These are phyloP conservation scores for Remorina albescens DNA, from an alignment of 2,797 vertebrate species.

Conservation along the genomic window DNA sequence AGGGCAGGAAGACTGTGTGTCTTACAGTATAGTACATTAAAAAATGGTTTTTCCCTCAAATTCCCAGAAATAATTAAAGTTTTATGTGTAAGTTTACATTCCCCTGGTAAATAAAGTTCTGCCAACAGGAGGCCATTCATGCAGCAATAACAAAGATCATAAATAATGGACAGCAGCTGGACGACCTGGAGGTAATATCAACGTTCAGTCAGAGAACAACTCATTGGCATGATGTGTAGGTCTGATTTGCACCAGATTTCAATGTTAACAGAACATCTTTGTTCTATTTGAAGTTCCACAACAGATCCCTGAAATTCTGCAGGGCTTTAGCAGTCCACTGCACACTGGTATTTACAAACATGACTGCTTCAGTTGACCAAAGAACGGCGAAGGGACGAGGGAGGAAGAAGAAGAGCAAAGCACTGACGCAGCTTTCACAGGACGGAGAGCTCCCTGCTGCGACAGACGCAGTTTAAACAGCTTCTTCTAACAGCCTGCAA, in stretches of 20 bases:
- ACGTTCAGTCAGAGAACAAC: background rate
- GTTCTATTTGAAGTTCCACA: background rate
- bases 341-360: conserved; percentile 1
- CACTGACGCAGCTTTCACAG: background rate
- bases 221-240: background rate
- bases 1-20: conserved; percentile 1
- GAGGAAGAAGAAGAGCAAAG: too few species aligned
- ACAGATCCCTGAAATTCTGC: conserved; percentile 8
- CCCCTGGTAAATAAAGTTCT: background rate
- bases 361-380: background rate
- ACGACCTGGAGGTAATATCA: conserved; percentile 7
- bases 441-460: background rate
- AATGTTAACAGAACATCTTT: background rate
- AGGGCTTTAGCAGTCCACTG: background rate
- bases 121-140: conserved; percentile 12
- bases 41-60: background rate
- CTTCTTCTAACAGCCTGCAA: background rate
- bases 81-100: background rate
- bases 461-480: background rate
- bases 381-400: background rate
- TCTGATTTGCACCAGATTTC: background rate
- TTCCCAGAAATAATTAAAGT: background rate
- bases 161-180: conserved; percentile 11
- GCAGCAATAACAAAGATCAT: conserved; percentile 14
- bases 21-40: background rate